Evolutionary conservation across 30 jellyfish, hydroid and myxozoan genomes (phyloP).

Genomic region (Aurelia aurita): DNA sequence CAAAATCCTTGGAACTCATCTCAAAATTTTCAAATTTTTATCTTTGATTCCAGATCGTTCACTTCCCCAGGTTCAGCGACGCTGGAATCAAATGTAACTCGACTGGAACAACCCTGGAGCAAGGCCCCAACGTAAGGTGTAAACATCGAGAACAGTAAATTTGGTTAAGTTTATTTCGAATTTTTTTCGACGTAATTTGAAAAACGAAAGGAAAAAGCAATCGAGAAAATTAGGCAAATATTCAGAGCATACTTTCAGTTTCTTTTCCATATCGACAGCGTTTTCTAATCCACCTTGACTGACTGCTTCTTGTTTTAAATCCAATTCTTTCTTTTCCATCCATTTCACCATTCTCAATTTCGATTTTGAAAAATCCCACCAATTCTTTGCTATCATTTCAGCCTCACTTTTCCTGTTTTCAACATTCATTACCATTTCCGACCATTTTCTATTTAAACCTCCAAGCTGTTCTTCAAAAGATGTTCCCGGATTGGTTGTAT

Average conservation of each 20-base stretch:
- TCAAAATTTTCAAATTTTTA: too few species aligned
- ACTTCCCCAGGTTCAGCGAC: too few species aligned
- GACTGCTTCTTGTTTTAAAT: slow-evolving; percentile 19
- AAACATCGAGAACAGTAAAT: too few species aligned
- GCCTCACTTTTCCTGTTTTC: slow-evolving; percentile 70
- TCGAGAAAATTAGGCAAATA: not conserved
- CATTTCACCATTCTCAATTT: slow-evolving; percentile 77
- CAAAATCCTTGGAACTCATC: too few species aligned
- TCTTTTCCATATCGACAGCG: slow-evolving; percentile 59
- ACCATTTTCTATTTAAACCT: slow-evolving; percentile 71
- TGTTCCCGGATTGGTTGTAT: slow-evolving; percentile 6
- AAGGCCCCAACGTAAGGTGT: too few species aligned
- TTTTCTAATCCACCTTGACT: slow-evolving; percentile 63
- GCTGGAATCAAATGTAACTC: too few species aligned
- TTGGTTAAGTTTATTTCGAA: too few species aligned
- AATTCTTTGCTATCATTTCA: slow-evolving; percentile 71
- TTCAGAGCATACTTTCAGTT: slow-evolving; percentile 20
- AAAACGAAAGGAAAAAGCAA: not conserved
- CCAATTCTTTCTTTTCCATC: slow-evolving; percentile 84
- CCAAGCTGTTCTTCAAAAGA: slow-evolving; percentile 84
- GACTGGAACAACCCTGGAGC: too few species aligned
- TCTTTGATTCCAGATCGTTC: too few species aligned
- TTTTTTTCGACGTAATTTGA: not conserved
- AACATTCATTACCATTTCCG: slow-evolving; percentile 55
- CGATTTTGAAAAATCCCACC: slow-evolving; percentile 93